A percentile compares a stretch with the other conserved stretches of the same genome.
These are phyloP conservation scores for Alectura lathami DNA, from an alignment of 2,113 vertebrate species.

Conservation along the genomic window DNA sequence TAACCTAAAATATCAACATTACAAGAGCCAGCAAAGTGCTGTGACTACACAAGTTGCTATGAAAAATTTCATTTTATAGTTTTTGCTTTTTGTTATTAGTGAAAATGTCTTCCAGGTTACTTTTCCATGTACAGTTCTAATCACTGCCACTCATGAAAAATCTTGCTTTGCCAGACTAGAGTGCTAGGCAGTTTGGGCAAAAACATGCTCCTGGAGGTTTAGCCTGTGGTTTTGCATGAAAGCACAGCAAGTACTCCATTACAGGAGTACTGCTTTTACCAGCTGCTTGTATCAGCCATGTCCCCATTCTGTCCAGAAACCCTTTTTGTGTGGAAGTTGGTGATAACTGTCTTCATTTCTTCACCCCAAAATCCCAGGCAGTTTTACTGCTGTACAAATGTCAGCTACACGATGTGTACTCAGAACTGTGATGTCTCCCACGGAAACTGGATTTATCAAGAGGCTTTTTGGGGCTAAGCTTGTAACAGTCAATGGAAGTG, in stretches of 20 bases:
- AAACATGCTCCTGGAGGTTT: neutral
- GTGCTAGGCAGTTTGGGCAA: neutral
- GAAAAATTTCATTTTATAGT: neutral
- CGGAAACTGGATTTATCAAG: neutral
- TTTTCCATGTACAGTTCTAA: neutral
- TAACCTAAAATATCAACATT: neutral
- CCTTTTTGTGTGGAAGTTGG: neutral
- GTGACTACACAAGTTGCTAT: neutral
- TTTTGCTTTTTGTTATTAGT: neutral
- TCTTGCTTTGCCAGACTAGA: neutral
- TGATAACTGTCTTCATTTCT: neutral
- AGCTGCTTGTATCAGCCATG: neutral
- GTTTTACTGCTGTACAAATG: neutral
- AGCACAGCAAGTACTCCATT: neutral
- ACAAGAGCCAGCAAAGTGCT: neutral
- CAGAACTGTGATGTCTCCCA: neutral
- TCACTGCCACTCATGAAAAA: neutral
- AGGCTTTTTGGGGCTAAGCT: neutral
- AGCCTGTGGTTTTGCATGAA: neutral
- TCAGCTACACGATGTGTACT: rapidly evolving
- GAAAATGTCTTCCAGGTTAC: neutral
- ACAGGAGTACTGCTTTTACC: too few species aligned
- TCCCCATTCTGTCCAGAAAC: neutral
- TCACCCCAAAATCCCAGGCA: neutral
- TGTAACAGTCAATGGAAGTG: neutral